Conservation (phyloP, 35 echinoderm and acorn worm species). For the Hemicentrotus pulcherrimus region DNA sequence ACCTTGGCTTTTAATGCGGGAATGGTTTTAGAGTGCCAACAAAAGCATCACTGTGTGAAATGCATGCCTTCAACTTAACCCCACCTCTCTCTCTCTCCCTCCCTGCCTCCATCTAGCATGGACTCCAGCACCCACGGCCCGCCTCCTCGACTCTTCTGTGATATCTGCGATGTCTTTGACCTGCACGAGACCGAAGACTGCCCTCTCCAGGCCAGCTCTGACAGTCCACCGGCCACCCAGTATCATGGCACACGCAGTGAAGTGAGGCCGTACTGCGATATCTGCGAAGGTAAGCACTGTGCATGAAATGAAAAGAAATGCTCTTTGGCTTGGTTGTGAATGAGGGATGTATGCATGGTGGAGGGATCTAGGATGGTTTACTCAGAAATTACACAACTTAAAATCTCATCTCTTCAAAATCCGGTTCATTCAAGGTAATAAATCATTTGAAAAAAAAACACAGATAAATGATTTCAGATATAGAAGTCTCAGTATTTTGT, state of each 20-base stretch:
- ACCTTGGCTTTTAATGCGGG: neutral
- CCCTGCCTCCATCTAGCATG: conserved; percentile 53
- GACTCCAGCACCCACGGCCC: conserved; percentile 70
- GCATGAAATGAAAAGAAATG: conserved; percentile 5
- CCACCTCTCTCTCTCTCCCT: neutral
- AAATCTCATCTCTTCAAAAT: no score
- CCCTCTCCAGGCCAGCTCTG: conserved; percentile 94
- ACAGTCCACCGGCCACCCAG: conserved; percentile 89
- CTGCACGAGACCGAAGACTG: conserved; percentile 99
- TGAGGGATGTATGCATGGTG: neutral
- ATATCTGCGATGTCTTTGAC: conserved; percentile 99
- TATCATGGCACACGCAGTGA: conserved; percentile 82
- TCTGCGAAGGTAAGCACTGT: conserved; percentile 85
- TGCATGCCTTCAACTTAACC: neutral
- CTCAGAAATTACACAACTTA: no score
- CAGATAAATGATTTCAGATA: no score
- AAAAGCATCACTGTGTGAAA: neutral
- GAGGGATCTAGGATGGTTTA: neutral
- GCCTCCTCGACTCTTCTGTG: conserved; percentile 95
- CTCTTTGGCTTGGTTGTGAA: neutral
- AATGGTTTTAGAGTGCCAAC: neutral
- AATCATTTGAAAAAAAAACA: no score
- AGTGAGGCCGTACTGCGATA: conserved; percentile 90
- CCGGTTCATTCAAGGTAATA: no score
- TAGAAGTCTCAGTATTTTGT: no score